These are phyloP conservation scores for Bedellia somnulentella DNA, from an alignment of 2,888 invertebrate genomes.

Conservation along the genomic window DNA sequence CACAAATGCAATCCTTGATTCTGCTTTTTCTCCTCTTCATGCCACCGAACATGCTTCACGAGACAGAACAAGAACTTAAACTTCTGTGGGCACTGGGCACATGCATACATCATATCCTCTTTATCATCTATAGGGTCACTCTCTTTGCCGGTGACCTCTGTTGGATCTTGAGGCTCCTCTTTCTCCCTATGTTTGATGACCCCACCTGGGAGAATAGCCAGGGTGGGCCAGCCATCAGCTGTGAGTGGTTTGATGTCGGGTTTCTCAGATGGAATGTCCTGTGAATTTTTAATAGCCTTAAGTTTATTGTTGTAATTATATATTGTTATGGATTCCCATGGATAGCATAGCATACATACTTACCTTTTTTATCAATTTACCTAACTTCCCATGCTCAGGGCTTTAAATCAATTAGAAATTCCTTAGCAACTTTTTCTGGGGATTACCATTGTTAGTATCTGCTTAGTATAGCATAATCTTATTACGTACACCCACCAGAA, in stretches of 20 bases:
- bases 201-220: slow-evolving; percentile 44
- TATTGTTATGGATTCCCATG: too few relatives aligned
- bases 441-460: too few relatives aligned
- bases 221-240: slow-evolving; percentile 38
- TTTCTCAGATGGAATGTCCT: slow-evolving; percentile 3
- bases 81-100: slow-evolving; percentile 38
- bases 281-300: background rate
- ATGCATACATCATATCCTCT: slow-evolving; percentile 36
- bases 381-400: too few relatives aligned
- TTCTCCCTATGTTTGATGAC: slow-evolving; percentile 31
- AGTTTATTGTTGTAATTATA: too few relatives aligned
- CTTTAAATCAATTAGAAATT: too few relatives aligned
- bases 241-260: slow-evolving; percentile 12
- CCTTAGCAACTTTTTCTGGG: too few relatives aligned
- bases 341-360: too few relatives aligned
- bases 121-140: slow-evolving; percentile 7
- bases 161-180: slow-evolving; percentile 4
- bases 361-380: too few relatives aligned
- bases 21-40: slow-evolving; percentile 26
- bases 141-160: too few relatives aligned
- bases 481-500: too few relatives aligned
- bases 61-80: slow-evolving; percentile 33
- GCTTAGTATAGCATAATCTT: too few relatives aligned
- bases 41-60: slow-evolving; percentile 40
- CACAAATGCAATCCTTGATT: slow-evolving; percentile 9